These are phyloP conservation scores for Erynnis tages DNA, from an alignment of 2,888 invertebrate genomes.

Conservation along the genomic window DNA sequence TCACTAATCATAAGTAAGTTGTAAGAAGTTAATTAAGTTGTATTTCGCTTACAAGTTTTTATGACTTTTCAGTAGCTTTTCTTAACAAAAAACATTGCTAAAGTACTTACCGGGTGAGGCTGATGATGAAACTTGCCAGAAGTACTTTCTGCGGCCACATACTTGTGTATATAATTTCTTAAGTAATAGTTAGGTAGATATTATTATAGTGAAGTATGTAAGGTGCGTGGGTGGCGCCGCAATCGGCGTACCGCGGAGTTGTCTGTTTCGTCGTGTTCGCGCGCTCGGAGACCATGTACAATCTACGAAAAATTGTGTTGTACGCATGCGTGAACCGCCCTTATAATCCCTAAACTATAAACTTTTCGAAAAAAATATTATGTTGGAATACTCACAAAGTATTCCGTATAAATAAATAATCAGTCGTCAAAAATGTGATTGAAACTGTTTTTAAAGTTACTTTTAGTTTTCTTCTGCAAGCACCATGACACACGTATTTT, in stretches of 20 bases:
- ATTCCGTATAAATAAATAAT: no score
- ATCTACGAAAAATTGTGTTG: constrained; percentile 28
- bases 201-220: neutral
- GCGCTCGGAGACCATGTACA: constrained; percentile 39
- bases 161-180: neutral
- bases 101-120: constrained; percentile 18
- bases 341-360: constrained; percentile 34
- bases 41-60: no score
- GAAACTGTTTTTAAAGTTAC: no score
- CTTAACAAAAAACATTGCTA: neutral
- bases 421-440: no score
- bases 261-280: constrained; percentile 42
- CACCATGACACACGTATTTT: no score
- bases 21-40: no score
- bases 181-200: neutral
- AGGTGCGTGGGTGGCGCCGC: constrained; percentile 49
- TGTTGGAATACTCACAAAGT: no score
- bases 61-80: no score
- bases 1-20: no score
- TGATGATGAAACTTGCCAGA: constrained; percentile 1
- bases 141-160: constrained; percentile 6
- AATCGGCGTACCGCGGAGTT: constrained; percentile 41
- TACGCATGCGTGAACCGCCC: constrained; percentile 49
- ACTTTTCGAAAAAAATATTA: constrained; percentile 29
- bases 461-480: no score